These are phyloP conservation scores for Acanthaster planci DNA, from an alignment of 35 echinoderm and acorn worm genomes.

Conservation along the genomic window DNA sequence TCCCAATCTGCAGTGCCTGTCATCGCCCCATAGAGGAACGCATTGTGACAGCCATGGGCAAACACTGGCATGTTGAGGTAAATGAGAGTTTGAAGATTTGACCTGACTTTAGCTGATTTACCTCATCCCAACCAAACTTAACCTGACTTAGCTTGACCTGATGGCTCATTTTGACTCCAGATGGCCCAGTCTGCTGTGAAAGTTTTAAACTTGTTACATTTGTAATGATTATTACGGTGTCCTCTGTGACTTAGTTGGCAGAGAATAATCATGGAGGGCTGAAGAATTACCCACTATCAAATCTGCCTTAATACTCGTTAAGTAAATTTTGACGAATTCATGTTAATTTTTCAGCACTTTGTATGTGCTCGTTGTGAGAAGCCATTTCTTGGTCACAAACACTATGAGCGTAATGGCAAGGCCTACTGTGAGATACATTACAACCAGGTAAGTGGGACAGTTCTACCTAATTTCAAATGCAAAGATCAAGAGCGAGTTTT, in stretches of 20 bases:
- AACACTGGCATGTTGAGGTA: conserved; percentile 99
- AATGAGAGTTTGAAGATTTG: not conserved
- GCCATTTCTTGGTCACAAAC: conserved; percentile 93
- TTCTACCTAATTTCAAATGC: not conserved
- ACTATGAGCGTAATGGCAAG: conserved; percentile 95
- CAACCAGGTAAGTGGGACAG: conserved; percentile 68
- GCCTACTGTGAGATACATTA: conserved; percentile 98
- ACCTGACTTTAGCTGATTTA: no score
- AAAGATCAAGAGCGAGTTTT: no score
- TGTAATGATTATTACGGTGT: no score
- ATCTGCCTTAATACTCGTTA: not conserved
- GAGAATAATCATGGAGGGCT: no score
- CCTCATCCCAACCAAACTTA: no score
- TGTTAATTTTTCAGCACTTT: conserved; percentile 82
- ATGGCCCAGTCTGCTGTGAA: no score
- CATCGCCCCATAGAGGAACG: conserved; percentile 97
- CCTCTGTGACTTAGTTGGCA: no score
- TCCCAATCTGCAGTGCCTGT: conserved; percentile 95
- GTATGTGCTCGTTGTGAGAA: conserved; percentile 98
- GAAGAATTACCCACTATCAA: not conserved
- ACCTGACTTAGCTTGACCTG: no score
- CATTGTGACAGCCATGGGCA: conserved; percentile 92
- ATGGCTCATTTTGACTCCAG: no score
- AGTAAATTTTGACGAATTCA: not conserved
- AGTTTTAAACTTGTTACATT: no score